Evolutionary conservation across 2,797 vertebrate species (phyloP).

Genomic region (Nannoperca obscura): DNA sequence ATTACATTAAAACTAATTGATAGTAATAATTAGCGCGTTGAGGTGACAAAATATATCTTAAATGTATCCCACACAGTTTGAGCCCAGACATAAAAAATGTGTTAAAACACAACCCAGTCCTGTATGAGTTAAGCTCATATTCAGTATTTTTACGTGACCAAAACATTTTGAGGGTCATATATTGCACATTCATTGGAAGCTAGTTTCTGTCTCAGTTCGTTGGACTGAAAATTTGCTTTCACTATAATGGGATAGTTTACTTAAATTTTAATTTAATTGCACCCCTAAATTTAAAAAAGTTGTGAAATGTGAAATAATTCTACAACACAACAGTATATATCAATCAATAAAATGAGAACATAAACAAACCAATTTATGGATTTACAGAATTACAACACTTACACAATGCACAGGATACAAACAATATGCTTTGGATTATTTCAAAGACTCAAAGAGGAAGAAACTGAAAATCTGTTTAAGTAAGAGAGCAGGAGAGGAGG

Average conservation of each 20-base stretch:
- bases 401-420: background rate
- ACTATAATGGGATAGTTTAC: background rate
- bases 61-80: background rate
- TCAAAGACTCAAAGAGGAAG: background rate
- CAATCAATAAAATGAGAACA: background rate
- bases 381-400: background rate
- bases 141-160: background rate
- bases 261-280: background rate
- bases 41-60: background rate
- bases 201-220: background rate
- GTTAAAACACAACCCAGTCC: background rate
- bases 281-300: background rate
- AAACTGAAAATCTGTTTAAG: background rate
- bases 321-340: background rate
- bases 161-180: background rate
- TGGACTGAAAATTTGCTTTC: background rate
- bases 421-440: slow-evolving; percentile 9
- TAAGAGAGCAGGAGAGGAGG: background rate
- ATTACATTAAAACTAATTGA: slow-evolving; percentile 1
- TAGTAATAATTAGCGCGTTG: background rate
- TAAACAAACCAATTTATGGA: background rate
- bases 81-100: background rate
- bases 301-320: background rate
- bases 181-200: background rate
- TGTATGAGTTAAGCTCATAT: background rate